Conservation (phyloP, 2,797 vertebrate genomes). For the Hydrophis major region DNA sequence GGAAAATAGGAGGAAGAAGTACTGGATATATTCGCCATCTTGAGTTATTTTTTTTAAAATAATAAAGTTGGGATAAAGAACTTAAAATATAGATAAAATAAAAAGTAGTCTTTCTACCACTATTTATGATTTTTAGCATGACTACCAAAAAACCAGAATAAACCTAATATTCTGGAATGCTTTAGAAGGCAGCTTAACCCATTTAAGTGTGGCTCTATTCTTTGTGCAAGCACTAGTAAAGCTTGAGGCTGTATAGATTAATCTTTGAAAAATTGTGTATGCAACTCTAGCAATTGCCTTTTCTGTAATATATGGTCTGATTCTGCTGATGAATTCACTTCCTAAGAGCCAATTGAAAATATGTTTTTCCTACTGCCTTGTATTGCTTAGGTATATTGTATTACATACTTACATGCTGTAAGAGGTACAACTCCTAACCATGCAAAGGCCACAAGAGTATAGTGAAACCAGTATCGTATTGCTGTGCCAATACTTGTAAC, state of each 20-base stretch:
- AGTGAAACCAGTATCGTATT: constrained; percentile 99
- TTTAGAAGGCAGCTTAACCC: background rate
- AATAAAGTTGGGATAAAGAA: background rate
- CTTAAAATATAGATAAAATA: background rate
- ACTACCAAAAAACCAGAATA: background rate
- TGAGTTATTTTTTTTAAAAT: background rate
- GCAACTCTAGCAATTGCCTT: background rate
- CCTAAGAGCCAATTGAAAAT: background rate
- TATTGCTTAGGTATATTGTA: background rate
- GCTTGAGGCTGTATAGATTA: background rate
- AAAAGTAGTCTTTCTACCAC: background rate
- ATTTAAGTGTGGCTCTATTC: background rate
- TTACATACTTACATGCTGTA: constrained; percentile 90
- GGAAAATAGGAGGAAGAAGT: background rate
- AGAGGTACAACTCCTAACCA: constrained; percentile 98
- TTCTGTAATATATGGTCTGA: background rate
- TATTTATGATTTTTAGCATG: background rate
- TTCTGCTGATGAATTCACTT: background rate
- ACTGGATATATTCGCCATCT: background rate
- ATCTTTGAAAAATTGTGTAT: background rate
- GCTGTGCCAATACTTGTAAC: constrained; percentile 98
- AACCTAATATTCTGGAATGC: background rate
- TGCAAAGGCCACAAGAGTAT: constrained; percentile 98
- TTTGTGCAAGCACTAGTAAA: background rate
- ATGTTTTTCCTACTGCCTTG: background rate